Percentiles rank a stretch among this genome's conserved stretches.
These are phyloP conservation scores for Malacoraja senta DNA, from an alignment of 2,797 vertebrate species.

Conservation along the genomic window DNA sequence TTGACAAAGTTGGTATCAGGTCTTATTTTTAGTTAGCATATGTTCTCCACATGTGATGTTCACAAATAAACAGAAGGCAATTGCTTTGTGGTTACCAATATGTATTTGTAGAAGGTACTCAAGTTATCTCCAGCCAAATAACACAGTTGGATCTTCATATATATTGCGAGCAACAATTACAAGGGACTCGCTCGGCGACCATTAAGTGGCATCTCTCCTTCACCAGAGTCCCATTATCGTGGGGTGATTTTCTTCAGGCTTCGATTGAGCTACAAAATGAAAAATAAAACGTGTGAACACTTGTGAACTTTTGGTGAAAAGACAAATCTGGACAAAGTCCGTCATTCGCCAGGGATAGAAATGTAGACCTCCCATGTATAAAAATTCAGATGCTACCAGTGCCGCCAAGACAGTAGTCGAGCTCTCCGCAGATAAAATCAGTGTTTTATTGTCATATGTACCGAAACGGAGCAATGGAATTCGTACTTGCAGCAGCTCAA, in stretches of 20 bases:
- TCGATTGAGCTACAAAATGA: constrained; percentile 7
- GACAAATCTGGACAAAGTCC: no score
- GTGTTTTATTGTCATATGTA: no score
- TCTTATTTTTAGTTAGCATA: background rate
- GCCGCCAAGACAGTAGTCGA: no score
- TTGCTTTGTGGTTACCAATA: background rate
- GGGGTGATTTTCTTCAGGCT: constrained; percentile 35
- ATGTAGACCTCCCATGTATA: no score
- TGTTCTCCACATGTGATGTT: background rate
- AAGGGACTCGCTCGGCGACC: background rate
- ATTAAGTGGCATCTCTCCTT: no score
- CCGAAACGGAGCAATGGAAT: no score
- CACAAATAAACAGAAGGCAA: background rate
- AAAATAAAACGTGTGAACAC: background rate
- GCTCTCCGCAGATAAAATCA: no score
- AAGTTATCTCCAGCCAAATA: background rate
- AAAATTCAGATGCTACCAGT: no score
- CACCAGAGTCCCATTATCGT: background rate
- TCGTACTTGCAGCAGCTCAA: no score
- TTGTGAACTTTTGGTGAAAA: background rate
- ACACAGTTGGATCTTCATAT: background rate
- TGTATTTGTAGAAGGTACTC: background rate
- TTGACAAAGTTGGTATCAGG: background rate
- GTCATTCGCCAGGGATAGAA: no score
- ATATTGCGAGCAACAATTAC: background rate